Conservation (phyloP, 1,140 invertebrate species). For the Solenopsis invicta region DNA sequence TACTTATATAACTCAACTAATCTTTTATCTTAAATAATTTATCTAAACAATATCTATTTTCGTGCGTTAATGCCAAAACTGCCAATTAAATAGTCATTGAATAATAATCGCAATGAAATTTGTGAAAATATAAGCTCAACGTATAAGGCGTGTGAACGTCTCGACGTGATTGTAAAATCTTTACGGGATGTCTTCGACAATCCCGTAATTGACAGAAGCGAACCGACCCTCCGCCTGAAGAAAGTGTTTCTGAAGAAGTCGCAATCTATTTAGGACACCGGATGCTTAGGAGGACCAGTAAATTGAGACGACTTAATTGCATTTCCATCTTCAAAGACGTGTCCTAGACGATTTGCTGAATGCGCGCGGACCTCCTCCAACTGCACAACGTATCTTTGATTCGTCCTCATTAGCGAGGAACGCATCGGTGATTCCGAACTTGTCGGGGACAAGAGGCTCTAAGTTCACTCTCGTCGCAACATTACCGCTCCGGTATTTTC, state of each 20-base stretch:
- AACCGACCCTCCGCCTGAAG: not conserved
- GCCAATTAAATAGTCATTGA: no score
- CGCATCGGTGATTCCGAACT: conserved; percentile 77
- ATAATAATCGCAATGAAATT: not conserved
- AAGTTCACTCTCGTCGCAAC: conserved; percentile 12
- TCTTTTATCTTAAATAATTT: no score
- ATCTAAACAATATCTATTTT: no score
- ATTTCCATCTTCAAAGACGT: conserved; percentile 82
- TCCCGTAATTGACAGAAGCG: not conserved
- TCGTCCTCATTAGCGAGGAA: conserved; percentile 81
- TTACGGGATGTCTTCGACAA: not conserved
- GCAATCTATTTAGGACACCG: conserved; percentile 46
- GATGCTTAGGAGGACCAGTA: conserved; percentile 45
- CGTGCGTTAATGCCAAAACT: not conserved
- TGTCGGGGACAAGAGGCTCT: conserved; percentile 41
- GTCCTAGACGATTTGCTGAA: conserved; percentile 66
- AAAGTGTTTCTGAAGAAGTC: not conserved
- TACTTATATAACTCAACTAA: no score
- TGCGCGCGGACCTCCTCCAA: conserved; percentile 51
- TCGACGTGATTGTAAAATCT: not conserved
- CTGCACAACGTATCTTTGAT: conserved; percentile 81
- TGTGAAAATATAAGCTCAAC: not conserved
- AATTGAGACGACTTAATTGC: conserved; percentile 74
- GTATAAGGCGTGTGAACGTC: not conserved
- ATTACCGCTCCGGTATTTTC: not conserved